Base-by-base conservation (phyloP, 1,140 invertebrate species). In the Papilio polytes region DNA sequence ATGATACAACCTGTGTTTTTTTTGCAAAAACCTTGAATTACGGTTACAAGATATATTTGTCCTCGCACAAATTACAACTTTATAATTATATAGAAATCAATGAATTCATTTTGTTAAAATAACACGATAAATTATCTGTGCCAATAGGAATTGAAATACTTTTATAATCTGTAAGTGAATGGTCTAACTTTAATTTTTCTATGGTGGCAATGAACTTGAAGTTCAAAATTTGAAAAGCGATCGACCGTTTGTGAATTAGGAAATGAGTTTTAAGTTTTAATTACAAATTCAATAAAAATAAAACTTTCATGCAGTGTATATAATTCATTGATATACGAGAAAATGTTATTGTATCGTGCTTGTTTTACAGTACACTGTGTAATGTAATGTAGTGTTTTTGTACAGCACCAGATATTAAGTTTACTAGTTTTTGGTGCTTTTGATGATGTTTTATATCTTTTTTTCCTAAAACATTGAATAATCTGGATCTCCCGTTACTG, bases 271-370 rank as follows among this genome's bases (percentile, higher is more conserved):
- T 31, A 70, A 70, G 63, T 70, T 70, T 70, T 31, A 31, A 70
- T 31, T 31, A 31, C 13, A 31, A 15, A 31, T 31, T 36, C 13
- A 3, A 36, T 31, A 18, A 70, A 70, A 70, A 31, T 6, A 9
- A 31, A 15, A 15, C 63, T 59, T 59, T 22, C 36, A 26, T 31
- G 2, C 22, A n/a, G 46, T 82, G 26, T 74, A 79, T 80, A 70
- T 74, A 56, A 46, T 74, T n/a, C 1, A 63, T 41, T 76, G 41
- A 26, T 78, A 74, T 56, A 81, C 56, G 36, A 72, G 26, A 82
- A 82, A 81, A 26, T 36, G 63, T 70, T 36, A 70, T 70, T 70
- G 26, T 70, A 15, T 26, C 3, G 63, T 26, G 26, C 26, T 31
- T 70, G 63, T 13, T 31, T 26, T 7, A 31, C 26, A 26, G 63